Percentiles rank a stretch among this genome's conserved stretches.
Conservation (phyloP, 2,888 invertebrate genomes). For the Drosophila prostipennis region DNA sequence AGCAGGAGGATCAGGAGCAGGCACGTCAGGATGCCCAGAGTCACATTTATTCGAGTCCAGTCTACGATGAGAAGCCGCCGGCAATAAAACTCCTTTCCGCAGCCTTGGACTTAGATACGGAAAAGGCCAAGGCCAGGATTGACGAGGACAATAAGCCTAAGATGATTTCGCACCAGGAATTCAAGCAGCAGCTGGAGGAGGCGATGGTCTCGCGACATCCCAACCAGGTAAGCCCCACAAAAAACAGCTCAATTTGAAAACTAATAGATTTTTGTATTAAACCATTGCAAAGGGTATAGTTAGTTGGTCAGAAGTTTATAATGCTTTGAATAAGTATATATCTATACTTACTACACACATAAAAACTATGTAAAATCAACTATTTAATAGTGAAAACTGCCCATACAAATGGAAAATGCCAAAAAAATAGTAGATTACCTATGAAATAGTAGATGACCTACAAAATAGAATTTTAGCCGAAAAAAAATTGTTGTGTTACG, state of each 20-base stretch:
- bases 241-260: neutral
- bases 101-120: conserved; percentile 24
- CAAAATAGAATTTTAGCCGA: too few species aligned
- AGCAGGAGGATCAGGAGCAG: conserved; percentile 55
- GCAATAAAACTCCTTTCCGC: conserved; percentile 68
- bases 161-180: conserved; percentile 81
- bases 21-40: conserved; percentile 79
- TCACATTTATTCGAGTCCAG: conserved; percentile 84
- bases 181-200: conserved; percentile 79
- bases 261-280: neutral
- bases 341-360: too few species aligned
- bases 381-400: too few species aligned
- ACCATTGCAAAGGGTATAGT: too few species aligned
- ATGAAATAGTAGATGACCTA: too few species aligned
- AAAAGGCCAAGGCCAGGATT: conserved; percentile 43
- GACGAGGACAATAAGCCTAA: conserved; percentile 62
- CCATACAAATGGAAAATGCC: too few species aligned
- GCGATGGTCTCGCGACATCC: conserved; percentile 64
- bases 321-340: too few species aligned
- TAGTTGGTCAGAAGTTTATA: too few species aligned
- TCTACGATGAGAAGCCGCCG: conserved; percentile 79
- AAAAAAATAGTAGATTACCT: too few species aligned
- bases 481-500: too few species aligned
- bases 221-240: conserved; percentile 1
- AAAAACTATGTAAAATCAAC: too few species aligned